These are phyloP conservation scores for Malurus melanocephalus DNA, from an alignment of 2,113 vertebrate species.

Conservation along the genomic window DNA sequence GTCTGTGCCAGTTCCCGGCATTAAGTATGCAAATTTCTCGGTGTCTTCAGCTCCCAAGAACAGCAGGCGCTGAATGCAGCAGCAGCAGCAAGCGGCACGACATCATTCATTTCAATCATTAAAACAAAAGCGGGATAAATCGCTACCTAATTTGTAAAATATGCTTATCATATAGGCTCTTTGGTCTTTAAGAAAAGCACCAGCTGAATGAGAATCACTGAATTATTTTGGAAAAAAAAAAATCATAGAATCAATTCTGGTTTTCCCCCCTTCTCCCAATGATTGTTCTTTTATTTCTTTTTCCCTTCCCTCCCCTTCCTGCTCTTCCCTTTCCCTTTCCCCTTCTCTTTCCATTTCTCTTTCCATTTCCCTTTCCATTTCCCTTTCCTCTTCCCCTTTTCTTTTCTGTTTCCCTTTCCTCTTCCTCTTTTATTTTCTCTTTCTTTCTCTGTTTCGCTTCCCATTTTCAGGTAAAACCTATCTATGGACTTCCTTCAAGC, in stretches of 20 bases:
- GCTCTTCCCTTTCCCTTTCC: not conserved
- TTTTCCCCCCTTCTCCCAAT: slow-evolving; percentile 7
- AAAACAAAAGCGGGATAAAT: slow-evolving; percentile 77
- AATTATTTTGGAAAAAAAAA: slow-evolving; percentile 55
- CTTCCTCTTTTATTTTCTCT: not conserved
- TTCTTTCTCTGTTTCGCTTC: not conserved
- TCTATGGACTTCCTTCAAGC: not conserved
- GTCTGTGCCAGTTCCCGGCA: slow-evolving; percentile 73
- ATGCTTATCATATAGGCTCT: slow-evolving; percentile 73
- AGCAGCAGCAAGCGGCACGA: slow-evolving; percentile 67
- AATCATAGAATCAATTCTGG: slow-evolving; percentile 34
- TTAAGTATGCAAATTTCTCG: slow-evolving; percentile 76
- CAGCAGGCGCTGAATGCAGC: slow-evolving; percentile 71
- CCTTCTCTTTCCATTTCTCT: not conserved
- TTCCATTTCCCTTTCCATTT: not conserved
- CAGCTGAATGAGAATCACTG: slow-evolving; percentile 68
- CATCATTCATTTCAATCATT: slow-evolving; percentile 79
- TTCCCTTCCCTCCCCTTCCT: not conserved
- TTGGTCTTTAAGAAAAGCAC: slow-evolving; percentile 71
- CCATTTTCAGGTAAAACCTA: not conserved
- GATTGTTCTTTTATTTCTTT: slow-evolving; percentile 53
- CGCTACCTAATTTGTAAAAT: slow-evolving; percentile 75
- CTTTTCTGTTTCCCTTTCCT: rapidly evolving
- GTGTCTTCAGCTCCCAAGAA: slow-evolving; percentile 72
- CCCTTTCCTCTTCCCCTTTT: not conserved